These are phyloP conservation scores for Sebastes miniatus DNA, from an alignment of 2,797 vertebrate genomes.

Conservation along the genomic window DNA sequence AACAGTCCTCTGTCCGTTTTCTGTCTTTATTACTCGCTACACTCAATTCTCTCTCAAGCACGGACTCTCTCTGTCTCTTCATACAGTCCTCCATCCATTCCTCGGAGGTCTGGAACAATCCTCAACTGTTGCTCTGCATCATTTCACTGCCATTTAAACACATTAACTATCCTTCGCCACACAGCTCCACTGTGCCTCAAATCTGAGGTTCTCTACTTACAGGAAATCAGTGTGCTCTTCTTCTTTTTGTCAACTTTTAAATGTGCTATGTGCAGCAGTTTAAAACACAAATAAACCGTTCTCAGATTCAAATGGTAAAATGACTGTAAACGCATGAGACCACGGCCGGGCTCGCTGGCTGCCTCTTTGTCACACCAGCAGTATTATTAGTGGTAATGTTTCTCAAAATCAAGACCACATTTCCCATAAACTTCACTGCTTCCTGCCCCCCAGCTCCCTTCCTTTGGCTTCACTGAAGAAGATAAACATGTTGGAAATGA, in stretches of 20 bases:
- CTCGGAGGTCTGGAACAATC: constrained; percentile 21
- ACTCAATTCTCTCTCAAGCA: constrained; percentile 22
- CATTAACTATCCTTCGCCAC: constrained; percentile 2
- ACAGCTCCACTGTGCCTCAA: constrained; percentile 20
- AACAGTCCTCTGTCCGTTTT: constrained; percentile 38
- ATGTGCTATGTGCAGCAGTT: not conserved
- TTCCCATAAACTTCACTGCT: constrained; percentile 66
- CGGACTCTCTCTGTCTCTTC: constrained; percentile 25
- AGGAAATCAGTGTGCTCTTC: not conserved
- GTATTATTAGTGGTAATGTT: constrained; percentile 40
- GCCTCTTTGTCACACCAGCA: constrained; percentile 31
- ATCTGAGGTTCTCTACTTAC: constrained; percentile 8
- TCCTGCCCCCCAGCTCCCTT: constrained; percentile 51
- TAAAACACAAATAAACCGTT: constrained; percentile 9
- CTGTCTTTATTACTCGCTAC: constrained; percentile 16
- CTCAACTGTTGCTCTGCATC: constrained; percentile 17
- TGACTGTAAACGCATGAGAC: not conserved
- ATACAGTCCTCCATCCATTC: constrained; percentile 1
- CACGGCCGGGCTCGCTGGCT: not conserved
- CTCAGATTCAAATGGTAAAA: constrained; percentile 15
- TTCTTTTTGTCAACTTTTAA: not conserved
- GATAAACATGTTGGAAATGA: constrained; percentile 56
- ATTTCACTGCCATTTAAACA: constrained; percentile 10
- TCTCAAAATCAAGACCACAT: constrained; percentile 66
- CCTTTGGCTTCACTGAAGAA: constrained; percentile 27